Conservation (phyloP, 2,797 vertebrate genomes). For the Microctenopoma lineatum region DNA sequence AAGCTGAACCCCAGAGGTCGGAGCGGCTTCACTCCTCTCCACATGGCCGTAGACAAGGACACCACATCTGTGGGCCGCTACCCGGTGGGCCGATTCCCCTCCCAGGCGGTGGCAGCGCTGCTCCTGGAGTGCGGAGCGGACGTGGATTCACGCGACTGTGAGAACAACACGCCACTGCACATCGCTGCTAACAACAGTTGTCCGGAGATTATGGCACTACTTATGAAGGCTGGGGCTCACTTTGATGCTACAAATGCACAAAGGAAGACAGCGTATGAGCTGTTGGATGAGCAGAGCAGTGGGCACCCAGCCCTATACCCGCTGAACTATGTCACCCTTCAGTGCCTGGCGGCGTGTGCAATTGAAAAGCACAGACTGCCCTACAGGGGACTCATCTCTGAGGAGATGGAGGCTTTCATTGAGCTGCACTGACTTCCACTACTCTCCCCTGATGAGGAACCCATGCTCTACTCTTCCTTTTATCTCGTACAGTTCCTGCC, state of each 20-base stretch:
- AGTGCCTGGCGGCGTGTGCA: constrained; percentile 96
- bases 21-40: constrained; percentile 90
- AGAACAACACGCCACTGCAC: constrained; percentile 96
- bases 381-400: constrained; percentile 94
- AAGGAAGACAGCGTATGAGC: constrained; percentile 91
- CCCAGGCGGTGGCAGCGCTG: constrained; percentile 87
- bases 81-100: constrained; percentile 93
- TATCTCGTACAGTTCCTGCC: constrained; percentile 6
- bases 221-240: constrained; percentile 91
- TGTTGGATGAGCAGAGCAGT: constrained; percentile 91
- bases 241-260: constrained; percentile 94
- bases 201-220: constrained; percentile 90
- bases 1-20: constrained; percentile 92
- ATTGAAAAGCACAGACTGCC: constrained; percentile 94
- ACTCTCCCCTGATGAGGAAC: constrained; percentile 16
- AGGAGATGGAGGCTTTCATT: constrained; percentile 96
- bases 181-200: constrained; percentile 90
- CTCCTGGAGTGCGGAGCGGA: constrained; percentile 94
- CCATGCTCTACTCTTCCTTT: constrained; percentile 20
- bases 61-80: constrained; percentile 94
- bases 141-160: constrained; percentile 91
- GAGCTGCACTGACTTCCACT: constrained; percentile 89
- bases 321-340: constrained; percentile 92
- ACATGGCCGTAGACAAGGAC: constrained; percentile 95
- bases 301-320: constrained; percentile 90